Evolutionary conservation across 2,113 vertebrate species (phyloP), one percentile per base, ranked within the genome.

Genomic region (Nestor notabilis): DNA sequence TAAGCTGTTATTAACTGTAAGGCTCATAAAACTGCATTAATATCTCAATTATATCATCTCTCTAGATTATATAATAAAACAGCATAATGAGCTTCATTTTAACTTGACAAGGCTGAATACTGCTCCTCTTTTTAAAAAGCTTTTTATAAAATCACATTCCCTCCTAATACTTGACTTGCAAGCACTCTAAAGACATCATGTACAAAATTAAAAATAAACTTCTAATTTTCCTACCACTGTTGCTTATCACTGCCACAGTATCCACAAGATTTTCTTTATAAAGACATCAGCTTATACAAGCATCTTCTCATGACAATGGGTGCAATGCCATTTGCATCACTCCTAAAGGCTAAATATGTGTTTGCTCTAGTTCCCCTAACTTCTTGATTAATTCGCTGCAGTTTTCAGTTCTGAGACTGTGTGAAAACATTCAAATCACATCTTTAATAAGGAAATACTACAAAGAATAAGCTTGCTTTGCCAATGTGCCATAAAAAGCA

Each of bases 171-270:
- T 83, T 83, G 63, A 95, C 90, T 94, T 92, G 71, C n/a, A 92
- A 81, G 53, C 41, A 70, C 71, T 94, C 82, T 91, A 77, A 95
- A 96, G 68, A 96, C 85, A 95, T 70, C 41, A 37, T 46, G 90
- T 90, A 95, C 85, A 76, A 89, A 89, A 94, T 89, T 61, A 95
- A 97, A 97, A 97, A 93, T 96, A 93, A 94, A 90, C 60, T 83
- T 77, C 63, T 74, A 39, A 63, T 96, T 96, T 89, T 94, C 64
- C 83, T 86, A 75, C 50, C 43, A 28, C 85, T 50, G 77, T 65
- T 90, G 88, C 88, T 83, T 90, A 92, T 86, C 50, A 53, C 66
- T 61, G 49, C 56, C 77, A 76, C 63, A 46, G 58, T 66, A 87
- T 66, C 63, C 87, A 83, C 52, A 85, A 39, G 66, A 53, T 71